phyloP scores from a whole-genome alignment of 2,797 vertebrate genomes.

The Myotis daubentonii region DNA sequence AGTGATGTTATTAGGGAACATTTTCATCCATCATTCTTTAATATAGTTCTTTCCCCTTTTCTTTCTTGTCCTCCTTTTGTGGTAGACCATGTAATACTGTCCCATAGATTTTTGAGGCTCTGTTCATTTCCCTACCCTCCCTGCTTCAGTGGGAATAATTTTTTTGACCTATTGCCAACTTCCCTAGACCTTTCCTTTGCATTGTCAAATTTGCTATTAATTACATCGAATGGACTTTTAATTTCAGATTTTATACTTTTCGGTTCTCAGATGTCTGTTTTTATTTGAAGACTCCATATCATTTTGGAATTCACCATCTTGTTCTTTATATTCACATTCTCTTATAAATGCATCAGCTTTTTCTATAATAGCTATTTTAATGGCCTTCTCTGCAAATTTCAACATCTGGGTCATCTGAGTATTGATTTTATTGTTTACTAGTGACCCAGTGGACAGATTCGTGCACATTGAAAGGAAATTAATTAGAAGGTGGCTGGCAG shows the following conservation, averaged over 20 bases:
- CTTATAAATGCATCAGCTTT: neutral
- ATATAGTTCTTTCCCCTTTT: neutral
- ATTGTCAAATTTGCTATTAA: neutral
- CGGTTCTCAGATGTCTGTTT: neutral
- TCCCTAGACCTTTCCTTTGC: neutral
- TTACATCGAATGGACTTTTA: neutral
- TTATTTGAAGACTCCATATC: neutral
- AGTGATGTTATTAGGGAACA: neutral
- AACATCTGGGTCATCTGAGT: neutral
- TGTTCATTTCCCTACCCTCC: neutral
- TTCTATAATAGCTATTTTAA: neutral
- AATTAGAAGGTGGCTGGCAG: too few species aligned
- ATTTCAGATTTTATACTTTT: neutral
- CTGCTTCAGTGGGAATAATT: neutral
- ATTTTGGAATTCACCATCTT: neutral
- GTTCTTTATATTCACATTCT: neutral
- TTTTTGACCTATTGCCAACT: neutral
- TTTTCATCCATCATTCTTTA: neutral
- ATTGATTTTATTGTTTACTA: neutral
- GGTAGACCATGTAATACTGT: neutral
- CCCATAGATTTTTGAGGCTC: neutral
- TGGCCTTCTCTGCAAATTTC: neutral
- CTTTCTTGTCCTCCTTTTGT: neutral
- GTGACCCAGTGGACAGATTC: too few species aligned
- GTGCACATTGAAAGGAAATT: too few species aligned